Percentiles rank a stretch among this genome's conserved stretches.
phyloP scores from a whole-genome alignment of 2,888 invertebrate genomes.

The Acrocyrtus sp. region DNA sequence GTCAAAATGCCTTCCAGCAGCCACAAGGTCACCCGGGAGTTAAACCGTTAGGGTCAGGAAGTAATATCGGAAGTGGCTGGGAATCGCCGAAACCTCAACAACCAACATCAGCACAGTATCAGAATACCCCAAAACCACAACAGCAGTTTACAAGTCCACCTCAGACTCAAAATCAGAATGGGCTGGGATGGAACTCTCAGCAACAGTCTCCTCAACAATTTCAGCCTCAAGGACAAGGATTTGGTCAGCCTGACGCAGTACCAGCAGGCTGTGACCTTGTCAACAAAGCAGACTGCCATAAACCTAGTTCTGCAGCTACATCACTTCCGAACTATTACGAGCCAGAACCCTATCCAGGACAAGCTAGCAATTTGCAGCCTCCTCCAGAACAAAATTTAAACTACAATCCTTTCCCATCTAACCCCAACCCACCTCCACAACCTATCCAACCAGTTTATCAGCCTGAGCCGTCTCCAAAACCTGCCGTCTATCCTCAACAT shows the following conservation, averaged over 20 bases:
- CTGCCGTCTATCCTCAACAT: constrained; percentile 51
- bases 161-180: neutral
- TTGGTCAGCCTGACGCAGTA: neutral
- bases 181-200: neutral
- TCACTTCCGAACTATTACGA: constrained; percentile 19
- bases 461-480: constrained; percentile 58
- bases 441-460: constrained; percentile 66
- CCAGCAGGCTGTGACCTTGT: constrained; percentile 37
- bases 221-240: constrained; percentile 11
- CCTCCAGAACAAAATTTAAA: constrained; percentile 16
- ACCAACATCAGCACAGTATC: neutral
- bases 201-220: neutral
- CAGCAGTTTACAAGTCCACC: neutral
- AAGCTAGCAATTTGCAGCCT: constrained; percentile 4
- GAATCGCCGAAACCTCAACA: too few relatives aligned
- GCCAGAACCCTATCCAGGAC: constrained; percentile 7
- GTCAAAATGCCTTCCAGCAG: constrained; percentile 58
- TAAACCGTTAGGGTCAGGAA: constrained; percentile 30
- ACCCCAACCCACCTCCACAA: constrained; percentile 27
- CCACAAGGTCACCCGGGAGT: constrained; percentile 62
- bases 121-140: constrained; percentile 11
- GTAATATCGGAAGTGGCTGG: neutral
- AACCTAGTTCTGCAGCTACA: neutral
- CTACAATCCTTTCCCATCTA: constrained; percentile 2
- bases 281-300: constrained; percentile 54